phyloP scores from a whole-genome alignment of 2,797 vertebrate species.

The Myotis daubentonii region DNA sequence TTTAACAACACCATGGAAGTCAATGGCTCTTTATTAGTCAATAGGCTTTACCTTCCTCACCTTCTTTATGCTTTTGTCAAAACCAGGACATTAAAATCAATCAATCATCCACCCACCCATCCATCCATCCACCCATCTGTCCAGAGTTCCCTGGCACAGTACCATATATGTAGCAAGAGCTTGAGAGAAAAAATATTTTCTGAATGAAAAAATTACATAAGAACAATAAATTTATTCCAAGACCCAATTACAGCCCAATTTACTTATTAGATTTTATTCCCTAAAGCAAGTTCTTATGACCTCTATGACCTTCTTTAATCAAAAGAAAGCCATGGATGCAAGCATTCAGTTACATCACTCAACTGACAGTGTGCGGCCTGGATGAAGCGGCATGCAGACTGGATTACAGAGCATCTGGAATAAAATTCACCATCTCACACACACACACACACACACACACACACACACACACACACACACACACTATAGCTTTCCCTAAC shows the following conservation, averaged over 20 bases:
- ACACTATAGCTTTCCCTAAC: background rate
- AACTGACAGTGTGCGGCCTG: background rate
- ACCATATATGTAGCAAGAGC: background rate
- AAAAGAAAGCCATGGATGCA: background rate
- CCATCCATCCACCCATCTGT: background rate
- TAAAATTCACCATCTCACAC: conserved; percentile 5
- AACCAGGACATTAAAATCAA: background rate
- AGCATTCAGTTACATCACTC: background rate
- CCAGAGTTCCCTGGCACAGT: background rate
- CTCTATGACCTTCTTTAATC: conserved; percentile 32
- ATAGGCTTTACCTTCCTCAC: background rate
- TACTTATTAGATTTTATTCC: conserved; percentile 55
- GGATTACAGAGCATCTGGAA: background rate
- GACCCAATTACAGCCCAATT: background rate
- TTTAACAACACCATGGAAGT: background rate
- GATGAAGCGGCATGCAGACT: background rate
- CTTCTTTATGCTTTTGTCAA: conserved; percentile 26
- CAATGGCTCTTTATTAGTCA: background rate
- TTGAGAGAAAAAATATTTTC: background rate
- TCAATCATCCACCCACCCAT: background rate
- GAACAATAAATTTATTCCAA: conserved; percentile 1
- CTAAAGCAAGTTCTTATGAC: conserved; percentile 29
- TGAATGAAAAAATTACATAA: background rate
- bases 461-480: background rate
- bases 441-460: background rate